Percentiles rank a stretch among this genome's conserved stretches.
Conservation (phyloP, 2,888 invertebrate species). For the Synergus itoensis region DNA sequence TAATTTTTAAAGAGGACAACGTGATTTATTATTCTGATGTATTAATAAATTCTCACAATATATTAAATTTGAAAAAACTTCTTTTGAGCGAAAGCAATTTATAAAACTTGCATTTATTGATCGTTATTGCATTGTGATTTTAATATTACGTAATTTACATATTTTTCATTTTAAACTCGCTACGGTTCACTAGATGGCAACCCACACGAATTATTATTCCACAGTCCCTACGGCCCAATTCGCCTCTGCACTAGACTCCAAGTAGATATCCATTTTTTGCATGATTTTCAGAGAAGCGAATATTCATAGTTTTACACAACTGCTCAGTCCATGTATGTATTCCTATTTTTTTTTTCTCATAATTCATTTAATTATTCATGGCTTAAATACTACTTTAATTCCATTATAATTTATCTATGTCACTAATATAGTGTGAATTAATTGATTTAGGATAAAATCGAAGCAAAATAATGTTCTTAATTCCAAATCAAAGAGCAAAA, state of each 20-base stretch:
- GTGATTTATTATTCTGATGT: not conserved
- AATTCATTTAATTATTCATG: not conserved
- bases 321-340: not conserved
- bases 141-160: conserved; percentile 37
- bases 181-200: conserved; percentile 26
- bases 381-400: not conserved
- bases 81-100: not conserved
- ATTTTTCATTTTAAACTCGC: conserved; percentile 40
- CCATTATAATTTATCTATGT: not conserved
- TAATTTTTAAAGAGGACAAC: not conserved
- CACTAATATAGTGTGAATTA: too few species aligned
- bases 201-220: conserved; percentile 38
- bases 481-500: too few species aligned
- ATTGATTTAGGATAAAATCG: too few species aligned
- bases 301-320: conserved; percentile 19
- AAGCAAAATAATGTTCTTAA: too few species aligned
- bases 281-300: conserved; percentile 18
- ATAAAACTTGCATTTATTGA: conserved; percentile 12
- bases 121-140: conserved; percentile 33
- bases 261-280: conserved; percentile 36
- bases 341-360: not conserved
- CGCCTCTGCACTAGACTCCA: conserved; percentile 35
- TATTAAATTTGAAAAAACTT: not conserved
- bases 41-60: too few species aligned
- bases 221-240: conserved; percentile 33